Conservation (phyloP, 2,113 vertebrate genomes). For the Chiloscyllium plagiosum region DNA sequence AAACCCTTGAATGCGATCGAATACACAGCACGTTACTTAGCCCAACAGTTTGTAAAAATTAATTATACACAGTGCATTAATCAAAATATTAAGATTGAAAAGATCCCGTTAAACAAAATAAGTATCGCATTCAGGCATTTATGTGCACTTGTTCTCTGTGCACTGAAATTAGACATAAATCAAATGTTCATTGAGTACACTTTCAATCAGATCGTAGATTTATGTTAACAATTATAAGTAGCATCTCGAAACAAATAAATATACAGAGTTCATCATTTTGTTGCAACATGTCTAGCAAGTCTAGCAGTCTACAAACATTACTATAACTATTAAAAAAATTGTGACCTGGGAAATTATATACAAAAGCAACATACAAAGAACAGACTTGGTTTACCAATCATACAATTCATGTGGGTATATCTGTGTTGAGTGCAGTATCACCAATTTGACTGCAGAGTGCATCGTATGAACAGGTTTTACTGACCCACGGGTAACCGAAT, state of each 20-base stretch:
- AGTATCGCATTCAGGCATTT: slow-evolving; percentile 54
- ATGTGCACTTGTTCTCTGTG: slow-evolving; percentile 62
- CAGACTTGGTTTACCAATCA: slow-evolving; percentile 34
- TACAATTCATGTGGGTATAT: slow-evolving; percentile 40
- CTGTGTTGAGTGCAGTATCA: neutral
- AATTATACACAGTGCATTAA: slow-evolving; percentile 53
- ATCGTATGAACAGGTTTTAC: neutral
- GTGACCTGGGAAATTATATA: slow-evolving; percentile 60
- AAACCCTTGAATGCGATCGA: slow-evolving; percentile 57
- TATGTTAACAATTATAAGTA: slow-evolving; percentile 45
- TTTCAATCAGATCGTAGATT: slow-evolving; percentile 46
- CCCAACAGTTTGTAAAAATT: slow-evolving; percentile 36
- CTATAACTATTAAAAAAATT: slow-evolving; percentile 63
- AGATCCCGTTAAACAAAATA: slow-evolving; percentile 47
- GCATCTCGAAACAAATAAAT: slow-evolving; percentile 46
- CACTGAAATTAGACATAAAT: slow-evolving; percentile 59
- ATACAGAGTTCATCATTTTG: slow-evolving; percentile 42
- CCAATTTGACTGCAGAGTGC: neutral
- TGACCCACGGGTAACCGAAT: neutral
- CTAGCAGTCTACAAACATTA: slow-evolving; percentile 51
- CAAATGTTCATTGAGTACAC: slow-evolving; percentile 45
- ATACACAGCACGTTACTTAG: slow-evolving; percentile 50
- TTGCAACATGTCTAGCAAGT: slow-evolving; percentile 42
- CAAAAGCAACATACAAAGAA: slow-evolving; percentile 60
- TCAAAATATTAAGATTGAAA: slow-evolving; percentile 48